Percentiles rank a stretch among this genome's conserved stretches.
phyloP scores from a whole-genome alignment of 2,888 invertebrate species.

The Folsomia manolachei region DNA sequence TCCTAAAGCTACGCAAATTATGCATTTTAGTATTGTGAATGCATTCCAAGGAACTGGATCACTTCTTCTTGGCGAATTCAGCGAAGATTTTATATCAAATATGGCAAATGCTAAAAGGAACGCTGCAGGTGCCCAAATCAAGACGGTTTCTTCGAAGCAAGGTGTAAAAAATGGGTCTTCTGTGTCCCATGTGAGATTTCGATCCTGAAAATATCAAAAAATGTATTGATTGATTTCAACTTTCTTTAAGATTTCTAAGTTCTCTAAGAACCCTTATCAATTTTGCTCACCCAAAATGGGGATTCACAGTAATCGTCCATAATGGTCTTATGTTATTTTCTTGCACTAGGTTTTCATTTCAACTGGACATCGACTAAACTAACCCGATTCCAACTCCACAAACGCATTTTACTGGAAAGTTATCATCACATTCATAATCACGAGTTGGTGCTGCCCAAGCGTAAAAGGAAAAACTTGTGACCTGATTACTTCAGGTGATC shows the following conservation, averaged over 20 bases:
- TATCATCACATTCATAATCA: not conserved
- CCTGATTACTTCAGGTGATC: not conserved
- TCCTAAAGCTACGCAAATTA: not conserved
- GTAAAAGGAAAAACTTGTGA: not conserved
- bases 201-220: slow-evolving; percentile 64
- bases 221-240: no score
- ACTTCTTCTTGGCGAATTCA: slow-evolving; percentile 67
- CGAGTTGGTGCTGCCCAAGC: not conserved
- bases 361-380: not conserved
- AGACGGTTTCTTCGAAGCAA: slow-evolving; percentile 87
- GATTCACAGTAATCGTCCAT: slow-evolving; percentile 17
- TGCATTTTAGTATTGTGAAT: slow-evolving; percentile 4
- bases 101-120: slow-evolving; percentile 75
- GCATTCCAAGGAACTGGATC: slow-evolving; percentile 64
- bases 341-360: not conserved
- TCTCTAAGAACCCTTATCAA: not conserved
- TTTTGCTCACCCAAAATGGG: slow-evolving; percentile 11
- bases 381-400: not conserved
- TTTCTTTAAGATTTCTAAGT: not conserved
- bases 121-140: slow-evolving; percentile 84
- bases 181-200: slow-evolving; percentile 73
- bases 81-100: slow-evolving; percentile 72
- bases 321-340: not conserved
- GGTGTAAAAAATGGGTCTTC: slow-evolving; percentile 75
- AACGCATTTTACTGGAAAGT: not conserved